Evolutionary conservation across 2,113 vertebrate species (phyloP).

Genomic region (Phaethon lepturus): DNA sequence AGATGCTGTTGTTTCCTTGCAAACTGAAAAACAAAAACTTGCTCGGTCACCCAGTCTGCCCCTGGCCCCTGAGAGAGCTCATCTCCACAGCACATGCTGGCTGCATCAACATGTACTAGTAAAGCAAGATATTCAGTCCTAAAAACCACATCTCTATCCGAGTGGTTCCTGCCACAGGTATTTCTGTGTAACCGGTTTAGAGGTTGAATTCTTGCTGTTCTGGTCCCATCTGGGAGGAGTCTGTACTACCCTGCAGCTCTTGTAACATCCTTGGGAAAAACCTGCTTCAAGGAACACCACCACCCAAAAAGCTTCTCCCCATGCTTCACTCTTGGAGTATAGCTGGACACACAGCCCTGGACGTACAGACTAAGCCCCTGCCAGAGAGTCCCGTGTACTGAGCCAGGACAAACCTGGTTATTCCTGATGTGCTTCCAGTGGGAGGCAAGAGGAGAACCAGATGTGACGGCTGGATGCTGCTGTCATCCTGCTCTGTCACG

Average conservation of each 20-base stretch:
- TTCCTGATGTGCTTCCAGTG: not conserved
- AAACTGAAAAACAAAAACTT: not conserved
- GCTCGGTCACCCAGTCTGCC: not conserved
- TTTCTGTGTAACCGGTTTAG: not conserved
- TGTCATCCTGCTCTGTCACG: fast-evolving
- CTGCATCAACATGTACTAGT: not conserved
- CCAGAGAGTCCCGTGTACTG: too few species aligned
- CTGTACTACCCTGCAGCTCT: not conserved
- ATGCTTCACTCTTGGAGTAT: not conserved
- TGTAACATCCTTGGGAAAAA: not conserved
- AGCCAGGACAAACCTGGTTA: not conserved
- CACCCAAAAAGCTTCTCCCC: not conserved
- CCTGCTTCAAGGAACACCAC: not conserved
- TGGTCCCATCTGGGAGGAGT: not conserved
- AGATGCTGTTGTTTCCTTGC: not conserved
- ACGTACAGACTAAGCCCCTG: not conserved
- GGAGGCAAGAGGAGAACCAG: not conserved
- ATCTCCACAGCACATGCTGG: not conserved
- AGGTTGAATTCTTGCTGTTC: not conserved
- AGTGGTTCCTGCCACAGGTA: not conserved
- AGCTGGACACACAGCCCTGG: not conserved
- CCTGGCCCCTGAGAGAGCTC: not conserved
- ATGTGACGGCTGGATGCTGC: not conserved
- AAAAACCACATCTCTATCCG: not conserved
- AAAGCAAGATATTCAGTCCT: not conserved